Conservation (phyloP, 2,113 vertebrate genomes). For the Onychostruthus taczanowskii region DNA sequence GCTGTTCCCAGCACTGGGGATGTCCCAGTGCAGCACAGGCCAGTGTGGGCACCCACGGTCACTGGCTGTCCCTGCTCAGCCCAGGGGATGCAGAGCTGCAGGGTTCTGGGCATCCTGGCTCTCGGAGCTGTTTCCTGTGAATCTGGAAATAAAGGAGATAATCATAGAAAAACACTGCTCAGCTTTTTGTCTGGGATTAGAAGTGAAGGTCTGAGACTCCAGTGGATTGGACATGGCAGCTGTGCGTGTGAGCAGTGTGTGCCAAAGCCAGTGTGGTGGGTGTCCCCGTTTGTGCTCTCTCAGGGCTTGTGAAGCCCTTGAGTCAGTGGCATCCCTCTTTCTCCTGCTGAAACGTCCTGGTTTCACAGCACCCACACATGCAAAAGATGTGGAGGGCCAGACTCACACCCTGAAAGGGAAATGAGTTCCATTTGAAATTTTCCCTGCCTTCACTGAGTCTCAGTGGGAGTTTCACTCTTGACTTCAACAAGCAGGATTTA, state of each 20-base stretch:
- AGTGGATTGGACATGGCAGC: background rate
- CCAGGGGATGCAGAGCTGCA: background rate
- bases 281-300: background rate
- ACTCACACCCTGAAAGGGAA: background rate
- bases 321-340: background rate
- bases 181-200: background rate
- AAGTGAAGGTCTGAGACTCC: background rate
- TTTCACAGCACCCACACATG: conserved; percentile 32
- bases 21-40: background rate
- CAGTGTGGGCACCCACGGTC: background rate
- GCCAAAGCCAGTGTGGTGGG: background rate
- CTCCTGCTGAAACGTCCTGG: background rate
- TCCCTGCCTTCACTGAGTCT: background rate
- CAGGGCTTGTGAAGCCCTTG: background rate
- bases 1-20: background rate
- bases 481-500: background rate
- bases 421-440: background rate
- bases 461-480: background rate
- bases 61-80: background rate
- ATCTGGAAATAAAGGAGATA: background rate
- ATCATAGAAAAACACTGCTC: background rate
- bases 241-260: background rate
- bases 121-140: background rate
- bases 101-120: accelerated
- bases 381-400: background rate